Evolutionary conservation across 2,888 invertebrate genomes (phyloP), one percentile per base, ranked within the genome.

Genomic region (Drosophila mimica): DNA sequence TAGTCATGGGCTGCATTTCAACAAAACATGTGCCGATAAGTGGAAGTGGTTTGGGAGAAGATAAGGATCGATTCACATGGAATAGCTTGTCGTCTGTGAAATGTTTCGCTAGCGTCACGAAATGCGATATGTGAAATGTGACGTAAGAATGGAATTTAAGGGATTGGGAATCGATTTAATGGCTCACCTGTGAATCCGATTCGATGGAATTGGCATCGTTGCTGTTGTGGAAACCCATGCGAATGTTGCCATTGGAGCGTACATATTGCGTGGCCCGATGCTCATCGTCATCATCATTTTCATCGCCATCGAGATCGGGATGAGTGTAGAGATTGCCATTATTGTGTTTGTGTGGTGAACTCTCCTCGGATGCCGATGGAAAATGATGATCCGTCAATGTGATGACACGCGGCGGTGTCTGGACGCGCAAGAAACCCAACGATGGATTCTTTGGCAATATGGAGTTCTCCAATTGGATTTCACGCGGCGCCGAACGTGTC

Each of bases 401-500:
- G 62, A 98, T 95, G 28, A 96, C 96, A 84, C 97, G 95, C 15
- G 98, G 98, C 6, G 98, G 98, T 28, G 98, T 98, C 93, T 97
- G 95, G 56, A 98, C 97, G 76, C 97, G 95, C 59, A 97, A 95
- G 93, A 96, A 95, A 25, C 95, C 95, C 40, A 96, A 38, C 13
- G 90, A 83, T 2, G 92, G 89, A 82, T 96, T 96, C 70, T 95
- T 95, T 49, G 95, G 94, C 91, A 97, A 93, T 76, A 97, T 95
- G 17, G 97, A 96, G 94, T 97, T 97, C 91, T 98, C 98, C 90
- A 97, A 93, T 79, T 96, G 95, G 69, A 98, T 96, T 94, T 98
- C 98, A 81, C 97, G 94, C 3, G 97, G 97, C n/a, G 97, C 95
- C 51, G 97, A 97, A 92, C 96, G 96, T 31, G 97, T 96, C 69